Percentiles rank a stretch among this genome's conserved stretches.
phyloP scores from a whole-genome alignment of 2,113 vertebrate genomes.

The Heterocephalus glaber region DNA sequence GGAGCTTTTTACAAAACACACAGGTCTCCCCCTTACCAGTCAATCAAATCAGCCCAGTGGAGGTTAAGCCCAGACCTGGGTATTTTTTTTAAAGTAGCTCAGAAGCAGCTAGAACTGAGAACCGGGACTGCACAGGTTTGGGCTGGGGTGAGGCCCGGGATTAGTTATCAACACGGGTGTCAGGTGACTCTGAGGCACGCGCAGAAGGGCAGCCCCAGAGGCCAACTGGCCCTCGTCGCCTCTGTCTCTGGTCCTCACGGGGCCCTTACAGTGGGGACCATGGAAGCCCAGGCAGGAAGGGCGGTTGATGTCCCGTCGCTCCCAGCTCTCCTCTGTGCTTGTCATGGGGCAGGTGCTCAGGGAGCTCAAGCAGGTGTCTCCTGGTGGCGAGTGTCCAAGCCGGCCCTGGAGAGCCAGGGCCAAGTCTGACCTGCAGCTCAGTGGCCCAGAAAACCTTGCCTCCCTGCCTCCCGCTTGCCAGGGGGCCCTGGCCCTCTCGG shows the following conservation, averaged over 20 bases:
- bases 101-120: neutral
- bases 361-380: slow-evolving; percentile 83
- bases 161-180: neutral
- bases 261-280: neutral
- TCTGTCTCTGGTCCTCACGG: neutral
- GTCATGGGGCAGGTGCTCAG: slow-evolving; percentile 83
- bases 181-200: neutral
- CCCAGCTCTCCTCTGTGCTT: slow-evolving; percentile 64
- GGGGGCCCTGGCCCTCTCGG: slow-evolving; percentile 90
- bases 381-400: slow-evolving; percentile 81
- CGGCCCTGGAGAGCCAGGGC: slow-evolving; percentile 84
- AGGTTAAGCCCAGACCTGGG: neutral
- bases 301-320: slow-evolving; percentile 56
- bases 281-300: neutral
- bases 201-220: neutral
- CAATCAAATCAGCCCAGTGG: neutral
- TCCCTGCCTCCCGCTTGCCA: slow-evolving; percentile 86
- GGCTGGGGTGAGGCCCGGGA: neutral
- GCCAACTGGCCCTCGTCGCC: neutral
- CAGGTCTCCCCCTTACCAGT: neutral
- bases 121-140: neutral
- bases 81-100: neutral
- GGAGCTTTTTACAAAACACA: neutral
- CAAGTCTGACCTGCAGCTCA: slow-evolving; percentile 82
- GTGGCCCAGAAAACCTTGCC: slow-evolving; percentile 82